Conservation (phyloP, 2,113 vertebrate species). For the Litocranius walleri region DNA sequence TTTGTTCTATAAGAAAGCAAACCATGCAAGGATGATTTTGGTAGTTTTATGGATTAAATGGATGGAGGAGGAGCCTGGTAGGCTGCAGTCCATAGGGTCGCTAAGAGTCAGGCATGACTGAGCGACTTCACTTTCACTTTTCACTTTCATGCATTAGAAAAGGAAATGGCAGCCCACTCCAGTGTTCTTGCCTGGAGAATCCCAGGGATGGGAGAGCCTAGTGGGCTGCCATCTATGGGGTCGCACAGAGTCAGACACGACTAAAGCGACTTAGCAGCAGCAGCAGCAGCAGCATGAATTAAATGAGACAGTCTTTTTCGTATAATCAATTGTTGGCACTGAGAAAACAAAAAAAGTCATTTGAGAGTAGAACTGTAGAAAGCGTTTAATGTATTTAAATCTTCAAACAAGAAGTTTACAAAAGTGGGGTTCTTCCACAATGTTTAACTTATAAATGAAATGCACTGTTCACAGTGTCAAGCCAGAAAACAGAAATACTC, state of each 20-base stretch:
- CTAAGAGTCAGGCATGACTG: too few relatives aligned
- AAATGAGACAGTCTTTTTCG: background rate
- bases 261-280: too few relatives aligned
- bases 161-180: too few relatives aligned
- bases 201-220: too few relatives aligned
- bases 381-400: background rate
- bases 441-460: background rate
- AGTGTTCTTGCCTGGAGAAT: too few relatives aligned
- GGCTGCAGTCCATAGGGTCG: too few relatives aligned
- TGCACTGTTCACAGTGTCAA: background rate
- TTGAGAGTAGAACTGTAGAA: background rate
- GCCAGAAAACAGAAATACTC: background rate
- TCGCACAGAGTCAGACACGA: too few relatives aligned
- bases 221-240: too few relatives aligned
- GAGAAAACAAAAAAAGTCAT: background rate
- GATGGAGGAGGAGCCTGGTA: too few relatives aligned
- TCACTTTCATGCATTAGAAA: too few relatives aligned
- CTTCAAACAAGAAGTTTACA: background rate
- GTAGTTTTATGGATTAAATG: background rate
- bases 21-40: background rate
- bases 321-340: background rate
- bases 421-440: background rate
- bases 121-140: too few relatives aligned
- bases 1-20: background rate
- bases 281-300: background rate